These are phyloP conservation scores for Micropterix aruncella DNA, from an alignment of 2,888 invertebrate genomes.

Conservation along the genomic window DNA sequence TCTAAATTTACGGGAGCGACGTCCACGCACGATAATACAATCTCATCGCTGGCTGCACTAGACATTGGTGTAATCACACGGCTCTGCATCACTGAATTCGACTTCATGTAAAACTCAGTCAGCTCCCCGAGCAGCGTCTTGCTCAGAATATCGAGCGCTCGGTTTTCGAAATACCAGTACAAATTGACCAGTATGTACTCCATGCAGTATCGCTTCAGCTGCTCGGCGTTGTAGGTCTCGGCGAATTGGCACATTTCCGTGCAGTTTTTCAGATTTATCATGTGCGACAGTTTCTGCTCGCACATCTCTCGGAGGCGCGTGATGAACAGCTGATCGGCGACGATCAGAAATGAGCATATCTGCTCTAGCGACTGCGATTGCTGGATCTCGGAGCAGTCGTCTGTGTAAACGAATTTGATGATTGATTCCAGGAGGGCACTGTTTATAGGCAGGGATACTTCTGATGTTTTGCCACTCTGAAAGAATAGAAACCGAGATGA, in stretches of 20 bases:
- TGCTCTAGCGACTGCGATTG: slow-evolving; percentile 52
- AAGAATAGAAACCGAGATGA: too few relatives aligned
- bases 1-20: slow-evolving; percentile 31
- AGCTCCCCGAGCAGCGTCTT: slow-evolving; percentile 46
- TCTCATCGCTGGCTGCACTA: slow-evolving; percentile 45
- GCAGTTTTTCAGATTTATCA: slow-evolving; percentile 61
- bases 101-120: slow-evolving; percentile 49
- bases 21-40: slow-evolving; percentile 27
- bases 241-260: slow-evolving; percentile 65
- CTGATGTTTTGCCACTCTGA: slow-evolving; percentile 37
- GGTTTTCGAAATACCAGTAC: slow-evolving; percentile 52
- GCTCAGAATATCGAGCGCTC: slow-evolving; percentile 48
- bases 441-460: slow-evolving; percentile 44
- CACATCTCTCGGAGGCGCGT: slow-evolving; percentile 56
- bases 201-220: slow-evolving; percentile 58
- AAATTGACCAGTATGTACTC: slow-evolving; percentile 68
- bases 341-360: slow-evolving; percentile 58
- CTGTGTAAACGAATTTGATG: slow-evolving; percentile 63
- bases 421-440: slow-evolving; percentile 47
- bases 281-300: slow-evolving; percentile 47
- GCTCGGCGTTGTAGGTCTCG: slow-evolving; percentile 56
- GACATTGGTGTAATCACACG: slow-evolving; percentile 56
- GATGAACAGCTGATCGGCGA: slow-evolving; percentile 71
- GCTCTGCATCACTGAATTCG: slow-evolving; percentile 43
- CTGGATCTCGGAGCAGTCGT: slow-evolving; percentile 42